Conservation (phyloP, 2,113 vertebrate species). For the Proteles cristata region DNA sequence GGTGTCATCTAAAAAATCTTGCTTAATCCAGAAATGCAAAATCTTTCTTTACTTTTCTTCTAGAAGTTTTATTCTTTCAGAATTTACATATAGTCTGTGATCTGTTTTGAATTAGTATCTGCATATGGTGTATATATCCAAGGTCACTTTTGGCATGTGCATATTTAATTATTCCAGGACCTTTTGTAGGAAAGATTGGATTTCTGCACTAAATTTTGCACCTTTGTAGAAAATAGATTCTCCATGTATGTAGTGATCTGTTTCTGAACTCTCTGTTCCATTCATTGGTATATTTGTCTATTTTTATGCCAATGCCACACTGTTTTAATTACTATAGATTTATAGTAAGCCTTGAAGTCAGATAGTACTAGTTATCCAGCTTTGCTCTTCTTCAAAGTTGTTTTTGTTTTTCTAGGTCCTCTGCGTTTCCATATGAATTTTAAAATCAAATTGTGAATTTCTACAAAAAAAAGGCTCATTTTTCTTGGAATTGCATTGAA, state of each 20-base stretch:
- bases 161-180: neutral
- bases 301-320: neutral
- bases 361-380: neutral
- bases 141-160: neutral
- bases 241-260: neutral
- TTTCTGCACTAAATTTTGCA: neutral
- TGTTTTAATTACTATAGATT: neutral
- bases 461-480: neutral
- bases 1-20: neutral
- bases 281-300: neutral
- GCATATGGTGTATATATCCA: neutral
- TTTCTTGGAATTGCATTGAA: neutral
- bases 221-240: neutral
- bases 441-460: neutral
- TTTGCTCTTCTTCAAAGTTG: neutral
- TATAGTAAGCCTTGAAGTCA: neutral
- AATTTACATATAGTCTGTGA: neutral
- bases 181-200: neutral
- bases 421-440: neutral
- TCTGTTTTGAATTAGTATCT: constrained; percentile 26
- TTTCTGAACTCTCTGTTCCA: neutral
- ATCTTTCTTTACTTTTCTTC: neutral
- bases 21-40: neutral
- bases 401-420: neutral
- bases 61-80: neutral